Percentiles rank a stretch among this genome's conserved stretches.
Conservation (phyloP, 1,140 invertebrate species). For the Drepana arcuata region DNA sequence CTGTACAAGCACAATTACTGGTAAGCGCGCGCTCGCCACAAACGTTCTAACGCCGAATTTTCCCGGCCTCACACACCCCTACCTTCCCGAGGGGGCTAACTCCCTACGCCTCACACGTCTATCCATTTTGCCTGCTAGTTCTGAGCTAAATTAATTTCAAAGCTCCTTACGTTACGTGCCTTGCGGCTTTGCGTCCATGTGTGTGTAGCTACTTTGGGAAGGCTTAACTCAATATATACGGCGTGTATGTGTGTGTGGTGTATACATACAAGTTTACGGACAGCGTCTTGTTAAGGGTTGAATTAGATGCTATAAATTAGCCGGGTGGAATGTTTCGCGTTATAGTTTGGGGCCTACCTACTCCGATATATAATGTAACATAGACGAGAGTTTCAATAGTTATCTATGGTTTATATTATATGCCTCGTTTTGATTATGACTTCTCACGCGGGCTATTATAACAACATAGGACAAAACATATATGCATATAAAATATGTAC, state of each 20-base stretch:
- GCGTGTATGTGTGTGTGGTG: conserved; percentile 19
- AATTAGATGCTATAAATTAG: conserved; percentile 62
- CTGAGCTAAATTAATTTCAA: conserved; percentile 72
- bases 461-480: too few species aligned
- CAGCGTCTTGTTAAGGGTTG: conserved; percentile 56
- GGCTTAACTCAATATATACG: conserved; percentile 55
- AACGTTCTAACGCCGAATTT: conserved; percentile 68
- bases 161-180: conserved; percentile 72
- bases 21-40: conserved; percentile 51
- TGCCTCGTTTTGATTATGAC: too few species aligned
- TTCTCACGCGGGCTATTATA: too few species aligned
- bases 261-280: conserved; percentile 45
- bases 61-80: conserved; percentile 27
- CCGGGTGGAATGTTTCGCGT: not conserved
- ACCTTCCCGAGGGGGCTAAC: conserved; percentile 19
- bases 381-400: too few species aligned
- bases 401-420: too few species aligned
- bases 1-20: conserved; percentile 53
- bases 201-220: conserved; percentile 59
- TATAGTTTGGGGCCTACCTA: too few species aligned
- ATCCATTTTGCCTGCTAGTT: conserved; percentile 72
- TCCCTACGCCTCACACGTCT: conserved; percentile 63
- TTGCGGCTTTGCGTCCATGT: conserved; percentile 60
- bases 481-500: too few species aligned
- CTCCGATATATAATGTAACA: too few species aligned